phyloP scores from a whole-genome alignment of 2,113 vertebrate genomes.

The Athene cunicularia region DNA sequence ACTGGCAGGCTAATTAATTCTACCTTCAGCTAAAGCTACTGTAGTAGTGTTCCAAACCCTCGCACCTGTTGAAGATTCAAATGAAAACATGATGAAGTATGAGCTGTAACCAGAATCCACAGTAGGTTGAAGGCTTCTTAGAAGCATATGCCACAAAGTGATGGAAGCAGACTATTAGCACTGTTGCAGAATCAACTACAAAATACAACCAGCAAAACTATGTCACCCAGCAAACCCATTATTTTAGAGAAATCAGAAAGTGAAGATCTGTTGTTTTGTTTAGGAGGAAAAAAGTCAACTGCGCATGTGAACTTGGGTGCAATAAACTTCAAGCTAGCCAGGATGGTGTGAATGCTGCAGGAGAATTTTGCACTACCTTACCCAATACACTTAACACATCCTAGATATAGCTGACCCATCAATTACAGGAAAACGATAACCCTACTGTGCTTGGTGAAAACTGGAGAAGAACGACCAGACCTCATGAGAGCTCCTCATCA shows the following conservation, averaged over 20 bases:
- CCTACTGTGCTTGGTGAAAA: neutral
- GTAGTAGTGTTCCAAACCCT: neutral
- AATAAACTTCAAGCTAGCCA: neutral
- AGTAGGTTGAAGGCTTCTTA: neutral
- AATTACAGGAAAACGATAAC: neutral
- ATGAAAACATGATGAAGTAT: neutral
- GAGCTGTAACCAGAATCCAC: neutral
- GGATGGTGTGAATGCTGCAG: neutral
- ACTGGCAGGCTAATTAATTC: neutral
- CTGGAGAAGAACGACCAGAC: accelerated
- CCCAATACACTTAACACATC: neutral
- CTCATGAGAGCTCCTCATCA: neutral
- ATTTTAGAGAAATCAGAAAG: neutral
- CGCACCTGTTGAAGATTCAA: neutral
- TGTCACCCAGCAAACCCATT: neutral
- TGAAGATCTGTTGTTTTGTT: neutral
- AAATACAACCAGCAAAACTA: neutral
- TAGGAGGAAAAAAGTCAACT: neutral
- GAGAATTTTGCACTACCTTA: neutral
- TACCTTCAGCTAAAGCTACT: neutral
- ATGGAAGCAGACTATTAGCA: neutral
- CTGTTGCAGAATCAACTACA: neutral
- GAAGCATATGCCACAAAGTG: neutral
- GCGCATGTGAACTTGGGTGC: accelerated
- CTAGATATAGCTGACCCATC: neutral